These are phyloP conservation scores for Micropoecilia bifurca DNA, from an alignment of 2,797 vertebrate species.

Conservation along the genomic window DNA sequence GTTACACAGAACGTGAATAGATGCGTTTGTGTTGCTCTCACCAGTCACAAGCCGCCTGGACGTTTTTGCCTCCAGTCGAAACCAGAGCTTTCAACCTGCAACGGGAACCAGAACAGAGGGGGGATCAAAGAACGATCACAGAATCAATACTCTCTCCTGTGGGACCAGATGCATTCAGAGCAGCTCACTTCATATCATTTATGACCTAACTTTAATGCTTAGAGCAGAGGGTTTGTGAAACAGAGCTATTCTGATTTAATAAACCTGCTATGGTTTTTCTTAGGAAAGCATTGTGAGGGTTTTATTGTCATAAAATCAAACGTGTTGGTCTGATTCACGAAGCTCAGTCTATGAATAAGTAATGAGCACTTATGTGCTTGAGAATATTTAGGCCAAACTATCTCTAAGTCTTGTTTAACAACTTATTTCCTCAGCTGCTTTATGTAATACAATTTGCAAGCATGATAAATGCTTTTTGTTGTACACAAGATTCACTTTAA, in stretches of 20 bases:
- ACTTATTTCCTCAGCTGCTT: conserved; percentile 24
- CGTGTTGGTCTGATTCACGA: background rate
- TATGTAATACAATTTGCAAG: background rate
- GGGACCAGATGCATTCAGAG: conserved; percentile 62
- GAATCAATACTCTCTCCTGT: conserved; percentile 77
- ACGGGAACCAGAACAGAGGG: conserved; percentile 46
- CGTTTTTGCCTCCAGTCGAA: conserved; percentile 95
- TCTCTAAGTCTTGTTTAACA: conserved; percentile 24
- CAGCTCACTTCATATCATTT: conserved; percentile 16
- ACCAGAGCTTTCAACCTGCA: conserved; percentile 95
- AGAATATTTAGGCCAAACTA: conserved; percentile 1
- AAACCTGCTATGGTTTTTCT: conserved; percentile 12
- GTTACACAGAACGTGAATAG: background rate
- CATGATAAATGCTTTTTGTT: background rate
- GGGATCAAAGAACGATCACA: conserved; percentile 70
- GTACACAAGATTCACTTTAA: background rate
- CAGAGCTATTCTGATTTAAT: conserved; percentile 10
- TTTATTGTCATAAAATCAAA: conserved; percentile 9
- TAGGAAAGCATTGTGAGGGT: background rate
- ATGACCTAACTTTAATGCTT: conserved; percentile 34
- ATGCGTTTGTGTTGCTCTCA: conserved; percentile 74
- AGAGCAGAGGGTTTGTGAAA: conserved; percentile 21
- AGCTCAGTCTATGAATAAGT: conserved; percentile 15
- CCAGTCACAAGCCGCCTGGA: conserved; percentile 99
- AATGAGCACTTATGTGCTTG: background rate